phyloP scores from a whole-genome alignment of 2,888 invertebrate genomes.

The Lasioglossum vierecki region DNA sequence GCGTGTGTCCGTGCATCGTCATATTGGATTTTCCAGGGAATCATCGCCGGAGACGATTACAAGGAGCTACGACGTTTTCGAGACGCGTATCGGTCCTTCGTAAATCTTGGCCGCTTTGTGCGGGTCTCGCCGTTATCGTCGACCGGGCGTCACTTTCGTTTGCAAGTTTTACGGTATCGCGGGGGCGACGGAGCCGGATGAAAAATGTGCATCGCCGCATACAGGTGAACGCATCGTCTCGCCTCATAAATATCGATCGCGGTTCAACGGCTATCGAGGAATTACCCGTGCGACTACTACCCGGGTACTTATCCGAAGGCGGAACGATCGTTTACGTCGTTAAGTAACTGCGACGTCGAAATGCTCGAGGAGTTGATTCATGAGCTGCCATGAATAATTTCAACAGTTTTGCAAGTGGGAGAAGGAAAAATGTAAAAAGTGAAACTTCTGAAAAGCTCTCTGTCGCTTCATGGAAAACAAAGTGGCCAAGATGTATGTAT shows the following conservation, averaged over 20 bases:
- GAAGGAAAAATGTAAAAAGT: neutral
- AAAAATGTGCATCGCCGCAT: slow-evolving; percentile 35
- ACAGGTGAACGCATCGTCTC: neutral
- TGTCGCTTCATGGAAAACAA: neutral
- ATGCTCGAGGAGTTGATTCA: slow-evolving; percentile 12
- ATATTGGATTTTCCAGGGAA: neutral
- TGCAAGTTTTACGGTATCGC: slow-evolving; percentile 32
- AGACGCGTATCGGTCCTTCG: neutral
- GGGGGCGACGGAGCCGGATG: slow-evolving; percentile 15
- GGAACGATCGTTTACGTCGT: slow-evolving; percentile 5
- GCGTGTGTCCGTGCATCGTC: neutral
- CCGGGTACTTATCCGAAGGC: neutral
- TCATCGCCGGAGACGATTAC: neutral
- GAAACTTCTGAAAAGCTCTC: no score
- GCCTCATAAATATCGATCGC: slow-evolving; percentile 28
- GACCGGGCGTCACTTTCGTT: slow-evolving; percentile 26
- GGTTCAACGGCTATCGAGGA: neutral
- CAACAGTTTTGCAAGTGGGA: neutral
- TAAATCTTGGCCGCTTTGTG: neutral
- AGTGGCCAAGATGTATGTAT: slow-evolving; percentile 33
- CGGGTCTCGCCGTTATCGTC: slow-evolving; percentile 25
- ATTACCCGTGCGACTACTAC: neutral
- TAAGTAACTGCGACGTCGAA: neutral
- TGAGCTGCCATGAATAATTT: neutral
- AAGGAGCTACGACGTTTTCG: neutral